These are phyloP conservation scores for Thermophis baileyi DNA, from an alignment of 2,113 vertebrate species.

Conservation along the genomic window DNA sequence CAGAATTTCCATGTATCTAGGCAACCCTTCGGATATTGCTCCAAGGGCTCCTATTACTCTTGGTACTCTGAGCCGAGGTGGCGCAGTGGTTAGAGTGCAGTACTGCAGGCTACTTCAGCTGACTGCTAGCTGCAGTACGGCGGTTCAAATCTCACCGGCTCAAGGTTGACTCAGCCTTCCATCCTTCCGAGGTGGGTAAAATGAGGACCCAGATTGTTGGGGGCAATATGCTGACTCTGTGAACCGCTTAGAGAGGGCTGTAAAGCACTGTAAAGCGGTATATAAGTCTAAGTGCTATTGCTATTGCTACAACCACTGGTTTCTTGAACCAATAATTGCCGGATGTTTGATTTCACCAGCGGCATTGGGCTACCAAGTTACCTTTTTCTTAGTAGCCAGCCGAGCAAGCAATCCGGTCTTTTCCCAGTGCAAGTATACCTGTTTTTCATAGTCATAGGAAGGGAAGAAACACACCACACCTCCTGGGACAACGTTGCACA, in stretches of 20 bases:
- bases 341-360: background rate
- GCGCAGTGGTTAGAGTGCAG: no score
- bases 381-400: constrained; percentile 85
- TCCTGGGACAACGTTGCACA: constrained; percentile 87
- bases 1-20: background rate
- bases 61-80: no score
- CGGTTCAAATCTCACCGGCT: no score
- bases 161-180: no score
- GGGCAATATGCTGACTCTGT: no score
- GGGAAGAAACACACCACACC: constrained; percentile 95
- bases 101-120: no score
- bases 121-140: no score
- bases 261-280: no score
- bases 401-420: constrained; percentile 75
- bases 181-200: no score
- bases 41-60: background rate
- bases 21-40: background rate
- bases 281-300: no score
- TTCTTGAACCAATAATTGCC: background rate
- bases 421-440: constrained; percentile 84
- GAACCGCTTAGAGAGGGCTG: no score
- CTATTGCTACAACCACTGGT: background rate
- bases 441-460: constrained; percentile 87
- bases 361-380: constrained; percentile 32
- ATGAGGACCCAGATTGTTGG: no score